Base-by-base conservation (phyloP, 2,888 invertebrate species). In the Heliconius sara region DNA sequence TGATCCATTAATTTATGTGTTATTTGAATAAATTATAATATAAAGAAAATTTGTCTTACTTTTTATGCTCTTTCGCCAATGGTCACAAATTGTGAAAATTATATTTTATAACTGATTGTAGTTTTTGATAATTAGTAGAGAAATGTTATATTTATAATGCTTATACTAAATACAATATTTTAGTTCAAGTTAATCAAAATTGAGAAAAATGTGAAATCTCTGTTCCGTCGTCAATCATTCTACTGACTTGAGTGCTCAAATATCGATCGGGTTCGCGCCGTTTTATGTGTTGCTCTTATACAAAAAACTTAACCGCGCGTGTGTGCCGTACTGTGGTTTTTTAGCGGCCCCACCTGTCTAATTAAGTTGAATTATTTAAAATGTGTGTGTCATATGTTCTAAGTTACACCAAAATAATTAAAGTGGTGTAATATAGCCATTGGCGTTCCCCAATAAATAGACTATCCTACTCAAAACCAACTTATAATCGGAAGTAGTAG, bases 261-360 rank as follows among this genome's bases (percentile, higher is more conserved):
- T 93, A 93, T 94, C 85, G 94, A 93, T 93, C 92, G 87, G 78
- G 82, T 91, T 92, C 89, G 89, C 92, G 90, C 90, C 87, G 81
- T 85, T 78, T 60, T 57, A 1, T 68, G 83, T 87, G 87, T 89
- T 91, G 86, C 90, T 84, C 86, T 76, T 4, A 25, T 65, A 16
- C 2, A 65, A 65, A 25, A 25, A 63, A 10, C 1, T 34, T 0
- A n/a, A 60, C n/a, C 39, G 10, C 39, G 39, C 0, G 30, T 30
- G 30, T 30, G 30, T 30, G 30, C 30, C 30, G 30, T 30, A 30
- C 39, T 43, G 39, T 4, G 39, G 12, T 43, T 10, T 43, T 43
- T 43, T 39, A 39, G 7, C 39, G 39, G 9, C 39, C 7, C 7
- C 39, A 43, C 9, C 2, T 43, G 39, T 1, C 9, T 10, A 2